Evolutionary conservation across 2,113 vertebrate species (phyloP).

Genomic region (Australoheros scitulus): DNA sequence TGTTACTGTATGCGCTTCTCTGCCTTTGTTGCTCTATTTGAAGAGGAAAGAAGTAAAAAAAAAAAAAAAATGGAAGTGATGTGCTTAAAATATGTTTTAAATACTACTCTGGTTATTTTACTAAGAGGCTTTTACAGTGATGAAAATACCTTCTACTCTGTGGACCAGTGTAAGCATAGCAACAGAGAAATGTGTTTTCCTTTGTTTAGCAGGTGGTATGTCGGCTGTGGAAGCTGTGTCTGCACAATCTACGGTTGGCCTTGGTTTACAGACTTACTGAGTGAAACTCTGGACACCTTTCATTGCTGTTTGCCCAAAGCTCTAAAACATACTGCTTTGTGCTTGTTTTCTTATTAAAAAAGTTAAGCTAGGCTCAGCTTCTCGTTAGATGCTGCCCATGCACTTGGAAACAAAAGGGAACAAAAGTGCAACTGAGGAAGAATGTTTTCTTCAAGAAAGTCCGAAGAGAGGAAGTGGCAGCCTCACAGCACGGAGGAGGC

Average conservation of each 20-base stretch:
- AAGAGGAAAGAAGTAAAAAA: neutral
- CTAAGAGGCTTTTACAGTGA: neutral
- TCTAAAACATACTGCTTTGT: neutral
- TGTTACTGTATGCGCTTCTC: neutral
- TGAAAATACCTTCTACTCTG: neutral
- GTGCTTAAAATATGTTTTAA: neutral
- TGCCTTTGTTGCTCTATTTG: neutral
- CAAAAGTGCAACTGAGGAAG: neutral
- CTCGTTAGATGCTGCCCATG: neutral
- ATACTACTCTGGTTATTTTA: neutral
- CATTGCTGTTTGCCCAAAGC: conserved; percentile 7
- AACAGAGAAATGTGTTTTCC: neutral
- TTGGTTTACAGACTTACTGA: neutral
- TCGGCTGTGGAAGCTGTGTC: conserved; percentile 8
- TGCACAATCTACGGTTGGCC: conserved; percentile 9
- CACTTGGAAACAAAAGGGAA: neutral
- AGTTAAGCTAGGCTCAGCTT: neutral
- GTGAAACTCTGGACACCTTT: neutral
- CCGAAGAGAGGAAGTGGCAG: neutral
- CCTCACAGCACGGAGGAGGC: neutral
- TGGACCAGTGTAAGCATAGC: neutral
- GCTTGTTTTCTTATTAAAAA: neutral
- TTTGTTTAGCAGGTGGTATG: conserved; percentile 11
- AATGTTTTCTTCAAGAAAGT: neutral
- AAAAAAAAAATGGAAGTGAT: neutral